These are phyloP conservation scores for Nycticryphes semicollaris DNA, from an alignment of 2,113 vertebrate genomes.

Conservation along the genomic window DNA sequence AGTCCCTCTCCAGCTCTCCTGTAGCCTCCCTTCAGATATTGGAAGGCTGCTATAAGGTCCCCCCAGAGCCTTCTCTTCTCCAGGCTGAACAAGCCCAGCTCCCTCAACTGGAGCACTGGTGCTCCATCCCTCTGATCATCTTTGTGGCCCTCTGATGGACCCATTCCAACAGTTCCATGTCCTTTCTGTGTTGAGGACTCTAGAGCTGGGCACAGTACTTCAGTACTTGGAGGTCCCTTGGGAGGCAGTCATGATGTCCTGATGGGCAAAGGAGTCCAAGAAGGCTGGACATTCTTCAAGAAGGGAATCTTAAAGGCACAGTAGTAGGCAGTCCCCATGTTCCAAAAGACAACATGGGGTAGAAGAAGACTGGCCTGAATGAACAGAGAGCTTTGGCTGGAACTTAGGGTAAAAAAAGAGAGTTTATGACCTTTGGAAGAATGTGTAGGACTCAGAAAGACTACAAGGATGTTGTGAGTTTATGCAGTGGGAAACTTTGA, in stretches of 20 bases:
- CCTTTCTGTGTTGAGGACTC: too few relatives aligned
- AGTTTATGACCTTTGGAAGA: not conserved
- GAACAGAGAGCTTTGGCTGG: not conserved
- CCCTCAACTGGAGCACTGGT: too few relatives aligned
- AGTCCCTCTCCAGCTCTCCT: too few relatives aligned
- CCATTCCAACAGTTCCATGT: too few relatives aligned
- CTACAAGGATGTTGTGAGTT: not conserved
- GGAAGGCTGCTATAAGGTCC: too few relatives aligned
- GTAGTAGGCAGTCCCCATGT: not conserved
- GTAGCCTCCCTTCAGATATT: too few relatives aligned
- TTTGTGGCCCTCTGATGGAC: too few relatives aligned
- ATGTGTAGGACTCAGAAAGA: not conserved
- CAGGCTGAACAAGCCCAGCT: too few relatives aligned
- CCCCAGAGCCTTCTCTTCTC: too few relatives aligned
- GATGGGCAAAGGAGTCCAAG: not conserved
- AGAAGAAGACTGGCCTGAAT: not conserved
- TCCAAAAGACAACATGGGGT: not conserved
- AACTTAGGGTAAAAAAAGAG: not conserved
- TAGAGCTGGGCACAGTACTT: too few relatives aligned
- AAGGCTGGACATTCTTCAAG: not conserved
- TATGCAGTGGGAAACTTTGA: not conserved
- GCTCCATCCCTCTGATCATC: too few relatives aligned
- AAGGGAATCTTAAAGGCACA: not conserved
- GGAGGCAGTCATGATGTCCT: not conserved
- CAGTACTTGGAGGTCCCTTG: not conserved